phyloP scores from a whole-genome alignment of 2,888 invertebrate genomes.

The Antitype chi region DNA sequence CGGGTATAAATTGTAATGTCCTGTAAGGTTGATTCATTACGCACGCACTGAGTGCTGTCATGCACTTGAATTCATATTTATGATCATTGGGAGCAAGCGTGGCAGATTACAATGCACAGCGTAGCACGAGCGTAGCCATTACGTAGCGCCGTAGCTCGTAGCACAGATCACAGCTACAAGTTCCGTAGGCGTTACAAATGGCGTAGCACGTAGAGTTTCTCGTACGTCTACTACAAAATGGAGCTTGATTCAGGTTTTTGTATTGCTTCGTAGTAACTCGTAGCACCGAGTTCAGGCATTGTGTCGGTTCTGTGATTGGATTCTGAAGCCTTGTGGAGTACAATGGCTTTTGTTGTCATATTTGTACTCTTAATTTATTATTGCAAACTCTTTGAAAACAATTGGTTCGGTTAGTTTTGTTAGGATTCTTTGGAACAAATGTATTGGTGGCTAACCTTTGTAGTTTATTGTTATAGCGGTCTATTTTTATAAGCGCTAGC shows the following conservation, averaged over 20 bases:
- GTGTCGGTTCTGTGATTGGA: constrained; percentile 57
- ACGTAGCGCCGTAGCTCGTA: constrained; percentile 56
- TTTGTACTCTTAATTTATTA: constrained; percentile 54
- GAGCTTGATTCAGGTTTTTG: constrained; percentile 45
- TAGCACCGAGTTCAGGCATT: constrained; percentile 50
- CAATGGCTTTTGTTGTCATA: constrained; percentile 56
- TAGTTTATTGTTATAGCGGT: constrained; percentile 28
- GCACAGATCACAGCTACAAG: constrained; percentile 56
- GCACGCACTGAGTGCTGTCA: constrained; percentile 39
- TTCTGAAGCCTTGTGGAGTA: constrained; percentile 40
- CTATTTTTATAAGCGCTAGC: constrained; percentile 20
- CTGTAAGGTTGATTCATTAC: constrained; percentile 54
- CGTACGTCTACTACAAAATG: constrained; percentile 42
- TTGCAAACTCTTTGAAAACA: constrained; percentile 28
- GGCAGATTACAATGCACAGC: constrained; percentile 32
- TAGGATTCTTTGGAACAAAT: constrained; percentile 4
- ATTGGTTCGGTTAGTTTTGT: constrained; percentile 27
- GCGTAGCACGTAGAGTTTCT: constrained; percentile 48
- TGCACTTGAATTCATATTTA: constrained; percentile 44
- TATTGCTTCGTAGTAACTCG: constrained; percentile 40
- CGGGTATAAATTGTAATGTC: constrained; percentile 53
- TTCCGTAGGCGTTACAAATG: constrained; percentile 56
- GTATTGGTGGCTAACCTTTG: constrained; percentile 17
- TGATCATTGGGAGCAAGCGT: constrained; percentile 33
- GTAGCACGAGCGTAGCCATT: constrained; percentile 40